Conservation (phyloP, 2,113 vertebrate species). For the Heliornis fulica region DNA sequence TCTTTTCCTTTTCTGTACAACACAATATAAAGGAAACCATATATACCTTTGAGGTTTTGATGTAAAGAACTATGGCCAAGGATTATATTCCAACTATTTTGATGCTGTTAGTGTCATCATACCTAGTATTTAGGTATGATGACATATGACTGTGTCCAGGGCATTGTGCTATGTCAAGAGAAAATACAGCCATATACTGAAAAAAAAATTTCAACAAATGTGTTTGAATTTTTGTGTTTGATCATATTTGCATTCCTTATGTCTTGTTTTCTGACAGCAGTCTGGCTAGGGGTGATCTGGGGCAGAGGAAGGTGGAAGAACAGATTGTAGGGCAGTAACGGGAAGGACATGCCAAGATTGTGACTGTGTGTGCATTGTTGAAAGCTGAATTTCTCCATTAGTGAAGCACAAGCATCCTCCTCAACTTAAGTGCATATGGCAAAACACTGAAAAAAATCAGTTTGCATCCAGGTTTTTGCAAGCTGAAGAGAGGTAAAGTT, state of each 20-base stretch:
- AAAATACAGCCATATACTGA: background rate
- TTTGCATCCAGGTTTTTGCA: background rate
- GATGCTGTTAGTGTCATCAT: background rate
- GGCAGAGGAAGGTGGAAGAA: background rate
- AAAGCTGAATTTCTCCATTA: background rate
- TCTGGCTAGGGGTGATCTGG: background rate
- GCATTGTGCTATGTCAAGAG: background rate
- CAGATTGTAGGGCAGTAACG: background rate
- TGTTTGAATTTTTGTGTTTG: background rate
- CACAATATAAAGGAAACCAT: background rate
- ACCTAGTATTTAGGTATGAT: background rate
- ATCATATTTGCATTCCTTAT: background rate
- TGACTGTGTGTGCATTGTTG: rapidly evolving
- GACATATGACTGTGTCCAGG: background rate
- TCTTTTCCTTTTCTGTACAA: background rate
- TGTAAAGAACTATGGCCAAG: background rate
- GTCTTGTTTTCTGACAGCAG: background rate
- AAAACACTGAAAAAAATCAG: background rate
- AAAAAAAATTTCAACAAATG: background rate
- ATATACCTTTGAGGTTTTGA: background rate
- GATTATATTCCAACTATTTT: background rate
- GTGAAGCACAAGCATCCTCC: background rate
- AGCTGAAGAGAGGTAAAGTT: background rate
- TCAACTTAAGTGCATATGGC: background rate
- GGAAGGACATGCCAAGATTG: background rate